phyloP scores from a whole-genome alignment of 2,113 vertebrate genomes.

The Lota lota region DNA sequence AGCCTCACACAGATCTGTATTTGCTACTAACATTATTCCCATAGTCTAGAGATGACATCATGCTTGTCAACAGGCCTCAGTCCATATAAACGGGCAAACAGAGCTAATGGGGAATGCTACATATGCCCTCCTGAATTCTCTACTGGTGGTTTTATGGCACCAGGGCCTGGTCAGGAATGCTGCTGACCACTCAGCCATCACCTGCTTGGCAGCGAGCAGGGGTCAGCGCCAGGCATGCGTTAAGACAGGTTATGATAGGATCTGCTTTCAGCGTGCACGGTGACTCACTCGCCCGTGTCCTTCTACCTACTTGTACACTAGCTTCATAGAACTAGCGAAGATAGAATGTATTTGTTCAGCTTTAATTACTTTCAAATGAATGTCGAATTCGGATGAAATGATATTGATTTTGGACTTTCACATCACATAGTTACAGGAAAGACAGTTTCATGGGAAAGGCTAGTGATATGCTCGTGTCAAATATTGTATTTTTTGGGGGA shows the following conservation, averaged over 20 bases:
- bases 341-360: constrained; percentile 12
- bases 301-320: constrained; percentile 8
- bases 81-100: constrained; percentile 27
- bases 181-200: constrained; percentile 23
- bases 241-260: constrained; percentile 31
- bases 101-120: constrained; percentile 41
- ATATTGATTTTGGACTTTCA: too few species aligned
- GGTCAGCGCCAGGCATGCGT: constrained; percentile 14
- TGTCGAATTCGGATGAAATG: too few species aligned
- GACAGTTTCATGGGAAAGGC: too few species aligned
- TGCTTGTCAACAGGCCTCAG: constrained; percentile 25
- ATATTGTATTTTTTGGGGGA: too few species aligned
- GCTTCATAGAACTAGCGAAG: constrained; percentile 24
- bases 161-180: constrained; percentile 46
- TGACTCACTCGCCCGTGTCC: constrained; percentile 49
- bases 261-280: constrained; percentile 25
- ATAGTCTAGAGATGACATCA: constrained; percentile 27
- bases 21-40: too few species aligned
- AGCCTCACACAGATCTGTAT: too few species aligned
- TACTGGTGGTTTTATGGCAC: constrained; percentile 30
- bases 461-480: too few species aligned
- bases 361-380: too few species aligned
- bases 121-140: constrained; percentile 31
- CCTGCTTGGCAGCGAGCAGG: constrained; percentile 29
- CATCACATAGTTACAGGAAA: too few species aligned